A percentile compares a stretch with the other conserved stretches of the same genome.
Conservation (phyloP, 2,888 invertebrate species). For the Macrosoma leucophasiata region DNA sequence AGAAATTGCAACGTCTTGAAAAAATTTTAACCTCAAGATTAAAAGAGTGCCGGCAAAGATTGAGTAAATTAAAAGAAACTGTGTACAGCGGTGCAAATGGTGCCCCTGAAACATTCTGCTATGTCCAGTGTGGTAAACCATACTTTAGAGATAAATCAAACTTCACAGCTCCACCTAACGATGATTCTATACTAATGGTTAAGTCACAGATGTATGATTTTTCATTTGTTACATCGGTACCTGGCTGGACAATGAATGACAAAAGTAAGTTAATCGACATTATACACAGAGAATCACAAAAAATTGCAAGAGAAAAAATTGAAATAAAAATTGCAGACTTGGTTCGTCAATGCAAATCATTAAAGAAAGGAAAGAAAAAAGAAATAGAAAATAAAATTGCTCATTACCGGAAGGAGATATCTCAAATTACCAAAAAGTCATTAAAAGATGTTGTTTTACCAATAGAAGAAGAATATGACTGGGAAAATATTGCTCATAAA, state of each 20-base stretch:
- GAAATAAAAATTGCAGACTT: constrained; percentile 35
- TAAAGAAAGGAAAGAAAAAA: constrained; percentile 14
- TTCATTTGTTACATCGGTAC: constrained; percentile 53
- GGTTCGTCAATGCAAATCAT: constrained; percentile 25
- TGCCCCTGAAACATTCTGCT: constrained; percentile 34
- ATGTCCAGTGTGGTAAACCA: constrained; percentile 70
- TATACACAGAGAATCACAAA: constrained; percentile 54
- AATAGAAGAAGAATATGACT: constrained; percentile 70
- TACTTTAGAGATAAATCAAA: constrained; percentile 80
- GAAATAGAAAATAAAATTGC: constrained; percentile 28
- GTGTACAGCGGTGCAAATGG: constrained; percentile 23
- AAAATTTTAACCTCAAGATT: constrained; percentile 40
- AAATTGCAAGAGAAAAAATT: constrained; percentile 33
- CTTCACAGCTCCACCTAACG: constrained; percentile 74
- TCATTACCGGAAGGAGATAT: constrained; percentile 30
- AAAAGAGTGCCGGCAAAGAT: constrained; percentile 45
- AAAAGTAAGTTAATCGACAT: constrained; percentile 69
- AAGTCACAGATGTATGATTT: constrained; percentile 59
- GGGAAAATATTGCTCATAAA: constrained; percentile 69
- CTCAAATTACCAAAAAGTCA: constrained; percentile 31
- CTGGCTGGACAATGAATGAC: constrained; percentile 75
- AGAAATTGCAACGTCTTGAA: constrained; percentile 45
- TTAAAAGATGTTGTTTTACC: constrained; percentile 47
- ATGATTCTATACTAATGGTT: constrained; percentile 67
- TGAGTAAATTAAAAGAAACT: constrained; percentile 29